Conservation (phyloP, 2,888 invertebrate genomes). For the Quadroppia sp. region DNA sequence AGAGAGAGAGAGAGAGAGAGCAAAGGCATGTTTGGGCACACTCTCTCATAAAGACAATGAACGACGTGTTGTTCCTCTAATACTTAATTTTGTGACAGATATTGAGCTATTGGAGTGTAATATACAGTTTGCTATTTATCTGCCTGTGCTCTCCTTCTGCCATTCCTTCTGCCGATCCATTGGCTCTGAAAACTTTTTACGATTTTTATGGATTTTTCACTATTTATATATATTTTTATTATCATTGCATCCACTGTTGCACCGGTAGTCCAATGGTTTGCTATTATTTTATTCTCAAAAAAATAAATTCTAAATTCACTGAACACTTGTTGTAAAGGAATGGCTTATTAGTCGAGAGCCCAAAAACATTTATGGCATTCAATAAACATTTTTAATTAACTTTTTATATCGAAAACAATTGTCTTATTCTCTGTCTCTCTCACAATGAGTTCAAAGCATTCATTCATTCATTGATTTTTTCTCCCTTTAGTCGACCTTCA, state of each 20-base stretch:
- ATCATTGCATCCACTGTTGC: background rate
- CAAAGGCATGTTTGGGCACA: background rate
- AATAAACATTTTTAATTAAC: too few species aligned
- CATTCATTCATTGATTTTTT: background rate
- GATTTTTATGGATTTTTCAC: constrained; percentile 12
- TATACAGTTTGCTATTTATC: background rate
- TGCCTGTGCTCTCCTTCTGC: background rate
- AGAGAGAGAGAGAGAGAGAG: too few species aligned
- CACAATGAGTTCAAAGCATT: background rate
- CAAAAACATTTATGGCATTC: too few species aligned
- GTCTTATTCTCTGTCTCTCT: background rate
- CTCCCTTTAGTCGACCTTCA: constrained; percentile 65
- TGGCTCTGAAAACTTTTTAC: too few species aligned
- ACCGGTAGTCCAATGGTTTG: background rate
- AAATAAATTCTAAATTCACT: background rate
- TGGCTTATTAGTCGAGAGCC: background rate
- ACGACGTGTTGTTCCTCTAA: constrained; percentile 14
- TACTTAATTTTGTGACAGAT: constrained; percentile 1
- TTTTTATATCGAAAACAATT: background rate
- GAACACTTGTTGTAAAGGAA: background rate
- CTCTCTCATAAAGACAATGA: background rate
- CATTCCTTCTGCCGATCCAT: too few species aligned
- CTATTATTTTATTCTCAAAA: background rate
- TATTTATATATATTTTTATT: constrained; percentile 1
- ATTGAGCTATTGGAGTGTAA: background rate